Base-by-base conservation (phyloP, 2,888 invertebrate genomes). In the Ichneumon xanthorius region DNA sequence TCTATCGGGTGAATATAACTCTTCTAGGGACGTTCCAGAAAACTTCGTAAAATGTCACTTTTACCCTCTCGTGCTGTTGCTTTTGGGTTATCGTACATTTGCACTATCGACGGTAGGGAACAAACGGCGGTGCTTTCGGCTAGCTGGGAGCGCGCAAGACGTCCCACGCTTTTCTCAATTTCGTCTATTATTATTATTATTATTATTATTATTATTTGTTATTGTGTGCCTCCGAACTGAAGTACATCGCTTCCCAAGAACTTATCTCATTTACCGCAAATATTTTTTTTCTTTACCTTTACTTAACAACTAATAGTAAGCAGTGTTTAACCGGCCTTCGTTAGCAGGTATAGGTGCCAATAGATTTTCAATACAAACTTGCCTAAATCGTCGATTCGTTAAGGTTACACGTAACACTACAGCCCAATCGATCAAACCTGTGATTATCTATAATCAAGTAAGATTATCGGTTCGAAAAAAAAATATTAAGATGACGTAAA, bases 251-350 rank as follows among this genome's bases (percentile, higher is more conserved):
- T 73, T 48, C 40, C 65, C 67, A 40, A 82, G 50, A 68, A 73
- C 55, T 75, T 26, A 61, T 63, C 19, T 63, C 65, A 30, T 55
- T 61, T 50, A 55, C 33, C 45, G 72, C 55, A 78, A 76, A 61
- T 82, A 37, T 45, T 73, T 78, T 82, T 77, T 75, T 37, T 33
- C 72, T 73, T 63, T 40, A 45, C 65, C 30, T 58, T 80, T 26
- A 78, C 90, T 91, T 91, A 90, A 79, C 58, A 80, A 87, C 89
- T 91, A 91, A 58, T 91, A 91, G 91, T 92, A 89, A 91, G 89
- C 88, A 81, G 85, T 77, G 84, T 82, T 72, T 81, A 82, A 86
- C 87, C 76, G 63, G 88, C 82, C 88, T 88, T 84, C 85, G 77
- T 72, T 37, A 80, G 78, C 84, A 82, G 82, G 63, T 61, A 78